These are phyloP conservation scores for Naso thynnoides DNA, from an alignment of 2,797 vertebrate species.

Conservation along the genomic window DNA sequence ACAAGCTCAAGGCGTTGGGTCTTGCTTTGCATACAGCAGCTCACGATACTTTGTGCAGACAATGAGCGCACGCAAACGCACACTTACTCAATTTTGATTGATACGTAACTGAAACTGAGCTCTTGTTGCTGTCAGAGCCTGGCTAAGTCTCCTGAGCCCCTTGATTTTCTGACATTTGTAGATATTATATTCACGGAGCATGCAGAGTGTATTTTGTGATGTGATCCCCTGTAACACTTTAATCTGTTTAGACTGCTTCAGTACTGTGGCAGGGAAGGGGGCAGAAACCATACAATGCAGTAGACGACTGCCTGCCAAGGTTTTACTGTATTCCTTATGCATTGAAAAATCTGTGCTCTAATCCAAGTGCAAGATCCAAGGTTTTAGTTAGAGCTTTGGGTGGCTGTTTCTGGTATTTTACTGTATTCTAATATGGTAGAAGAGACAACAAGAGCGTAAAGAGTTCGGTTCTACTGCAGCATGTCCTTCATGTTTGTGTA, in stretches of 20 bases:
- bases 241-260: slow-evolving; percentile 88
- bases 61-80: slow-evolving; percentile 28
- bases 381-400: slow-evolving; percentile 43
- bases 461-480: neutral
- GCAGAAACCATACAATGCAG: slow-evolving; percentile 74
- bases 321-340: slow-evolving; percentile 48
- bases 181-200: slow-evolving; percentile 83
- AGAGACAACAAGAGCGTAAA: slow-evolving; percentile 6
- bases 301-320: slow-evolving; percentile 69
- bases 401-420: slow-evolving; percentile 27
- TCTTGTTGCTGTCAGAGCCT: slow-evolving; percentile 83
- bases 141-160: slow-evolving; percentile 84
- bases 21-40: slow-evolving; percentile 75
- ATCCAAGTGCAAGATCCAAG: slow-evolving; percentile 31
- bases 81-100: slow-evolving; percentile 78
- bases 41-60: slow-evolving; percentile 67
- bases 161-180: slow-evolving; percentile 87
- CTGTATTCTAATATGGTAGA: slow-evolving; percentile 4
- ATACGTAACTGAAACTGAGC: slow-evolving; percentile 87
- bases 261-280: slow-evolving; percentile 71
- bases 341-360: slow-evolving; percentile 46
- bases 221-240: slow-evolving; percentile 85
- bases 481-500: slow-evolving; percentile 26
- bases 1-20: slow-evolving; percentile 78
- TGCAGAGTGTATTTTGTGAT: slow-evolving; percentile 76